These are phyloP conservation scores for Leptopilina boulardi DNA, from an alignment of 1,140 invertebrate species.

Conservation along the genomic window DNA sequence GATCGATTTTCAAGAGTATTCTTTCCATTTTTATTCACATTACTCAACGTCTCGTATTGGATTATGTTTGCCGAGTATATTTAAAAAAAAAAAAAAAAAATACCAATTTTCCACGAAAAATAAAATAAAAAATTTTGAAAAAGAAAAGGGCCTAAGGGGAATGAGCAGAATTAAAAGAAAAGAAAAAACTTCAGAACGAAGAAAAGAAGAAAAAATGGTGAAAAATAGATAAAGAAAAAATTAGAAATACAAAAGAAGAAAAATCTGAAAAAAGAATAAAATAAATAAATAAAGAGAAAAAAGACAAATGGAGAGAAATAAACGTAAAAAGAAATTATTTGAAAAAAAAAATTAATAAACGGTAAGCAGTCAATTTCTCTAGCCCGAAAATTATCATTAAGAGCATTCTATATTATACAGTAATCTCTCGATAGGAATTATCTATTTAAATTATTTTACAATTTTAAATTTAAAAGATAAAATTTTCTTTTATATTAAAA, in stretches of 20 bases:
- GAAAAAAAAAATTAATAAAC: background rate
- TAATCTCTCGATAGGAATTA: background rate
- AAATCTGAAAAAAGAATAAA: background rate
- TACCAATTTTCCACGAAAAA: background rate
- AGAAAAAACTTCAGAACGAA: background rate
- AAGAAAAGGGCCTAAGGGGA: background rate
- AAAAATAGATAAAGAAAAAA: background rate
- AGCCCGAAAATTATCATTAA: slow-evolving; percentile 20
- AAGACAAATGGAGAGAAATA: background rate
- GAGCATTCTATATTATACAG: background rate
- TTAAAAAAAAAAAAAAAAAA: slow-evolving; percentile 69
- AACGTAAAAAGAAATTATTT: background rate
- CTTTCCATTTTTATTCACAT: slow-evolving; percentile 90
- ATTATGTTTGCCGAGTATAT: slow-evolving; percentile 91
- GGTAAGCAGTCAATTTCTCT: slow-evolving; percentile 34
- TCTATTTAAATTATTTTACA: too few relatives aligned
- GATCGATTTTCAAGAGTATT: slow-evolving; percentile 90
- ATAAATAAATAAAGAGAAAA: slow-evolving; percentile 3
- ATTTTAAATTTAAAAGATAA: too few relatives aligned
- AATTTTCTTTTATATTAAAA: too few relatives aligned
- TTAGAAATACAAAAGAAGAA: background rate
- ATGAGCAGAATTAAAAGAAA: background rate
- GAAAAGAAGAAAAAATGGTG: background rate
- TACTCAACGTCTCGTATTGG: slow-evolving; percentile 93
- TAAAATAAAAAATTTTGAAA: background rate